A percentile compares a stretch with the other conserved stretches of the same genome.
phyloP scores from a whole-genome alignment of 2,888 invertebrate species.

The Prenolepis imparis region DNA sequence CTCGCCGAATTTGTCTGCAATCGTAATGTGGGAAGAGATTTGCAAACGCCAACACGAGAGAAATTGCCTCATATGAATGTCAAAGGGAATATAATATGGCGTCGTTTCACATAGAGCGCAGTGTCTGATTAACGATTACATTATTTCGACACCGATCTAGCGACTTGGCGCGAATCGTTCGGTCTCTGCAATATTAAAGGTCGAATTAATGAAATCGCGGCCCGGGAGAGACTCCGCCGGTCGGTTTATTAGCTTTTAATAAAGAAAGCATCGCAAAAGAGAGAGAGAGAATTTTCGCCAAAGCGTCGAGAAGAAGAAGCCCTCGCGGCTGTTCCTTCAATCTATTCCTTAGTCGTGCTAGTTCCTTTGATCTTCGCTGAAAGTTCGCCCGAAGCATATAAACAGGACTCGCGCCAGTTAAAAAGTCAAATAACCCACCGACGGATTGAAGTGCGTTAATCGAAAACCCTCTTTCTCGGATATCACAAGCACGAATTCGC shows the following conservation, averaged over 20 bases:
- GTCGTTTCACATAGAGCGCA: background rate
- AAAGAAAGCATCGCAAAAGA: constrained; percentile 35
- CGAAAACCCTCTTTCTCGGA: background rate
- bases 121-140: constrained; percentile 44
- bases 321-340: constrained; percentile 65
- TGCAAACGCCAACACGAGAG: background rate
- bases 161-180: constrained; percentile 16
- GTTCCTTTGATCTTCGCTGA: constrained; percentile 50
- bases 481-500: background rate
- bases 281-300: constrained; percentile 26
- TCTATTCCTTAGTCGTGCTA: constrained; percentile 59
- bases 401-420: constrained; percentile 28
- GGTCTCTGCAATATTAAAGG: constrained; percentile 46
- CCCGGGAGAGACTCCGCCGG: background rate
- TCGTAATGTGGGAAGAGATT: constrained; percentile 24
- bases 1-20: constrained; percentile 41
- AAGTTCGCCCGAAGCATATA: constrained; percentile 48
- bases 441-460: constrained; percentile 41
- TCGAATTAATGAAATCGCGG: constrained; percentile 44
- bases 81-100: constrained; percentile 51
- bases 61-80: constrained; percentile 26
- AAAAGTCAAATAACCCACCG: constrained; percentile 44
- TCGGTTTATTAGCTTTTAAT: constrained; percentile 54
- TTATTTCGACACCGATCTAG: constrained; percentile 36
- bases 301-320: constrained; percentile 19